Conservation (phyloP, 2,888 invertebrate genomes). For the Biston betularia region DNA sequence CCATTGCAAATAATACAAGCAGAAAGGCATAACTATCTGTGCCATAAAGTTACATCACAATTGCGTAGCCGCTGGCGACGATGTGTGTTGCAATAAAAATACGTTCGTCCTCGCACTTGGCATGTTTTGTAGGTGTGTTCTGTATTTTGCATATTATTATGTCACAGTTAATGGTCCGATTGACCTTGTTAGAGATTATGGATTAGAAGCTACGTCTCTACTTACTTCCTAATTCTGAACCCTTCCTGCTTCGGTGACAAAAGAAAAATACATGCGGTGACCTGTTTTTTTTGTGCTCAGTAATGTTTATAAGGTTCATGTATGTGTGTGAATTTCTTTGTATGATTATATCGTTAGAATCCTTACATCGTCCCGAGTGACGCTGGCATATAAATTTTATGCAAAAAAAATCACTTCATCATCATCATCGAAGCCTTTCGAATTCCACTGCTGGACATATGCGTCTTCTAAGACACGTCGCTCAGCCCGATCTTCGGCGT, state of each 20-base stretch:
- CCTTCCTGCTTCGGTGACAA: background rate
- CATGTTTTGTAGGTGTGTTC: background rate
- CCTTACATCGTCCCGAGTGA: no score
- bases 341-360: no score
- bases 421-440: no score
- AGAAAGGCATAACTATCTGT: constrained; percentile 17
- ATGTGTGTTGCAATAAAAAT: constrained; percentile 8
- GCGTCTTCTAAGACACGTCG: no score
- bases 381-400: no score
- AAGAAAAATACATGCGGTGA: background rate
- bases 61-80: constrained; percentile 16
- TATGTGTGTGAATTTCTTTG: no score
- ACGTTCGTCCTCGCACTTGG: constrained; percentile 1
- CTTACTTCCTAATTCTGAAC: background rate
- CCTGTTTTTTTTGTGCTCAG: no score
- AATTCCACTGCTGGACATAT: no score
- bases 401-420: no score
- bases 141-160: background rate
- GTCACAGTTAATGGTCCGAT: background rate
- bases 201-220: background rate
- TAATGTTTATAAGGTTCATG: no score
- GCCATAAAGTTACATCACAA: constrained; percentile 19
- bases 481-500: no score
- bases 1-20: constrained; percentile 8
- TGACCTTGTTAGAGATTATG: background rate